A percentile compares a stretch with the other conserved stretches of the same genome.
Evolutionary conservation across 2,888 invertebrate species (phyloP).

Genomic region (Lymantria dispar): DNA sequence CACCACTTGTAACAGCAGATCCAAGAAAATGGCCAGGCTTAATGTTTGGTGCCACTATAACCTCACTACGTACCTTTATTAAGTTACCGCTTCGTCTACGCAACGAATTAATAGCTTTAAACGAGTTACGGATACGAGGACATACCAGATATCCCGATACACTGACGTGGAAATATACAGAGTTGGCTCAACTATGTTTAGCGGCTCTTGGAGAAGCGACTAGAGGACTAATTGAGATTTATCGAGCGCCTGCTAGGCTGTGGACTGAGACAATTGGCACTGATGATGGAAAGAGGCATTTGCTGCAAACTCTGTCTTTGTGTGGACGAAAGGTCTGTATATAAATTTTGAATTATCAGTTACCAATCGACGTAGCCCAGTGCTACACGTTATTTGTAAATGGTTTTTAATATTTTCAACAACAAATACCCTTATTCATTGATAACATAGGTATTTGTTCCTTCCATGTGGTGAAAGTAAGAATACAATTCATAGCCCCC

Average conservation of each 20-base stretch:
- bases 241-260: constrained; percentile 65
- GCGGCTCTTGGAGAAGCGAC: constrained; percentile 61
- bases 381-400: no score
- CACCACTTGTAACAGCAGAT: constrained; percentile 67
- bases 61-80: constrained; percentile 43
- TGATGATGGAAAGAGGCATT: constrained; percentile 77
- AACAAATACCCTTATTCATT: no score
- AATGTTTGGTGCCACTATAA: constrained; percentile 40
- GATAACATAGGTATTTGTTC: no score
- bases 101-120: constrained; percentile 61
- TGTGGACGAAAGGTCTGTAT: constrained; percentile 84
- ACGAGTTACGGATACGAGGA: constrained; percentile 55
- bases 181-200: constrained; percentile 59
- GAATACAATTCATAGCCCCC: no score
- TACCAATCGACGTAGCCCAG: no score
- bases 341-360: no score
- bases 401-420: no score
- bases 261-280: constrained; percentile 82
- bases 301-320: constrained; percentile 84
- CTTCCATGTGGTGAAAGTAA: no score
- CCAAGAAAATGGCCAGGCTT: constrained; percentile 71
- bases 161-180: constrained; percentile 70
- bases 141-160: constrained; percentile 58
- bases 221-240: constrained; percentile 53
- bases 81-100: constrained; percentile 54